These are phyloP conservation scores for Labeo catla DNA, from an alignment of 2,113 vertebrate species.

Conservation along the genomic window DNA sequence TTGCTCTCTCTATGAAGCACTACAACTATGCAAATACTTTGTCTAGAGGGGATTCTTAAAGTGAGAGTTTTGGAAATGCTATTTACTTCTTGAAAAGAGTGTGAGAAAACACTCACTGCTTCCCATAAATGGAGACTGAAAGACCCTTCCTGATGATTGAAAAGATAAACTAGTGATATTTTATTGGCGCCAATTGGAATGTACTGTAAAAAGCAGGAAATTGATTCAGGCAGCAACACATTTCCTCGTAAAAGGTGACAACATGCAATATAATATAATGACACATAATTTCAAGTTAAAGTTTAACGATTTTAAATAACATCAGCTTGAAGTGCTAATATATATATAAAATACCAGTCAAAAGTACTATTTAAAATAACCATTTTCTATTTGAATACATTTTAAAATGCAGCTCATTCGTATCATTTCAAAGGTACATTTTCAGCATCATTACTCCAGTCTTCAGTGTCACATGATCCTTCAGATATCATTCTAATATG, in stretches of 20 bases:
- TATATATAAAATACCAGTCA: too few species aligned
- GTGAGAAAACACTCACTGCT: background rate
- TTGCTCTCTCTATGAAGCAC: background rate
- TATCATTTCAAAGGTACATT: too few species aligned
- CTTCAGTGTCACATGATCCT: too few species aligned
- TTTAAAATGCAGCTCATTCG: too few species aligned
- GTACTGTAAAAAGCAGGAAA: background rate
- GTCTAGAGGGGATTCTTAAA: background rate
- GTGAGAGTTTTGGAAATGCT: constrained; percentile 10
- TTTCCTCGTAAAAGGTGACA: background rate
- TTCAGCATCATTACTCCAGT: too few species aligned
- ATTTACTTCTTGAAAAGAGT: background rate
- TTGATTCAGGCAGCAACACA: background rate
- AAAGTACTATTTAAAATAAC: too few species aligned
- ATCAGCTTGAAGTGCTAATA: too few species aligned
- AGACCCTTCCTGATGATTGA: background rate
- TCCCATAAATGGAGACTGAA: background rate
- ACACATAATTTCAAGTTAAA: background rate
- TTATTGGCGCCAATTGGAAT: background rate
- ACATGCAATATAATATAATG: background rate
- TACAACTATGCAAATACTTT: constrained; percentile 42
- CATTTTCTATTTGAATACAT: too few species aligned
- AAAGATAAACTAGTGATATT: background rate
- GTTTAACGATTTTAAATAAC: background rate
- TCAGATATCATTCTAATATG: too few species aligned